phyloP scores from a whole-genome alignment of 2,888 invertebrate genomes.

The Heliconius charithonia region DNA sequence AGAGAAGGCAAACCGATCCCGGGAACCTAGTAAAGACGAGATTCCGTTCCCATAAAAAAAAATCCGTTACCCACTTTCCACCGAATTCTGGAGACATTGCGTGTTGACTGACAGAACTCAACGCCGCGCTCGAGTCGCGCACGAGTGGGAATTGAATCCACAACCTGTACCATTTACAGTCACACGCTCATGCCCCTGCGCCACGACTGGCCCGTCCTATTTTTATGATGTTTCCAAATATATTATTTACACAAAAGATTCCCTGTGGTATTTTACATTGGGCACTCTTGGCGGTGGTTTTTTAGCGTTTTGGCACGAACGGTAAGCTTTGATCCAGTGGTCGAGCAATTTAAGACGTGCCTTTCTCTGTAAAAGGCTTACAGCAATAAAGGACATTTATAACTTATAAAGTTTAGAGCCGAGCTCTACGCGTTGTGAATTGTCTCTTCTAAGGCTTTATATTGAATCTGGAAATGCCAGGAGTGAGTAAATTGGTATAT shows the following conservation, averaged over 20 bases:
- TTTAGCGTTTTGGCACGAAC: constrained; percentile 18
- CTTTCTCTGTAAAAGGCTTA: constrained; percentile 26
- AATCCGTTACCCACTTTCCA: too few species aligned
- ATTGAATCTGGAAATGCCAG: neutral
- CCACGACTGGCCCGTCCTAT: neutral
- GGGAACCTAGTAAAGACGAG: rapidly evolving
- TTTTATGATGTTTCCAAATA: neutral
- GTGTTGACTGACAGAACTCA: too few species aligned
- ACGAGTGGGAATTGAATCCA: too few species aligned
- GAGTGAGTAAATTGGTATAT: constrained; percentile 4
- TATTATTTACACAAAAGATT: neutral
- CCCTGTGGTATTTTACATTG: neutral
- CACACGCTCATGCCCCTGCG: too few species aligned
- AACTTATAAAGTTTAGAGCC: constrained; percentile 31
- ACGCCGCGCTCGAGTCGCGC: too few species aligned
- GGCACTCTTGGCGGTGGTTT: neutral
- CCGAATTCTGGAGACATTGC: too few species aligned
- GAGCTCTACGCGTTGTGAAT: constrained; percentile 22
- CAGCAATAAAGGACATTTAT: constrained; percentile 31
- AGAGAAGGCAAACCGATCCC: too few species aligned
- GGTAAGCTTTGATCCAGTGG: constrained; percentile 15
- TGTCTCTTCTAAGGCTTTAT: constrained; percentile 14
- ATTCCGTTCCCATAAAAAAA: too few species aligned
- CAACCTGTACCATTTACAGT: too few species aligned
- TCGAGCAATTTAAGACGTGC: constrained; percentile 19